Percentiles rank a stretch among this genome's conserved stretches.
Evolutionary conservation across 2,797 vertebrate genomes (phyloP).

Genomic region (Gorsachius magnificus): DNA sequence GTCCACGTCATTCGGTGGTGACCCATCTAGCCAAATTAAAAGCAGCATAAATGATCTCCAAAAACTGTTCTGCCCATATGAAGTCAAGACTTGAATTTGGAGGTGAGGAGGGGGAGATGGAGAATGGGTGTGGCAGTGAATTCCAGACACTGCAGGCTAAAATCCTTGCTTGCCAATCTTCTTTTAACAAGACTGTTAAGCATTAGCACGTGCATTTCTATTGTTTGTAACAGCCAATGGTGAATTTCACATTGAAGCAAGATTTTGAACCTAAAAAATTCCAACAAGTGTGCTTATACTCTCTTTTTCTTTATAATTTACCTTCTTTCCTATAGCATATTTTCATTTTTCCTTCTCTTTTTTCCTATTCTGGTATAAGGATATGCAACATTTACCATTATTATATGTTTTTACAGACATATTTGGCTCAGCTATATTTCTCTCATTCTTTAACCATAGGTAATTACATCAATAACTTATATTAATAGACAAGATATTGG

Average conservation of each 20-base stretch:
- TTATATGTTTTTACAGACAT: background rate
- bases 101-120: no score
- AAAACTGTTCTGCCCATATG: background rate
- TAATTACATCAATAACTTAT: conserved; percentile 19
- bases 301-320: background rate
- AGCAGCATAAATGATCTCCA: background rate
- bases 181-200: background rate
- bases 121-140: background rate
- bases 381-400: background rate
- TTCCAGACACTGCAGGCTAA: background rate
- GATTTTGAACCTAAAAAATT: background rate
- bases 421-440: background rate
- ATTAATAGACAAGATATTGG: background rate
- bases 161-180: background rate
- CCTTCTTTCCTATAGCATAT: background rate
- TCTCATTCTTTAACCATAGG: background rate
- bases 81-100: background rate
- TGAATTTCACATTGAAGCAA: background rate
- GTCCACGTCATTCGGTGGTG: background rate
- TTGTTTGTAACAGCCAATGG: background rate
- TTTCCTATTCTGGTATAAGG: background rate
- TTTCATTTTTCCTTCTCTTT: background rate
- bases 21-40: background rate
- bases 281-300: background rate
- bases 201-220: background rate